These are phyloP conservation scores for Euclidia mi DNA, from an alignment of 2,888 invertebrate species.

Conservation along the genomic window DNA sequence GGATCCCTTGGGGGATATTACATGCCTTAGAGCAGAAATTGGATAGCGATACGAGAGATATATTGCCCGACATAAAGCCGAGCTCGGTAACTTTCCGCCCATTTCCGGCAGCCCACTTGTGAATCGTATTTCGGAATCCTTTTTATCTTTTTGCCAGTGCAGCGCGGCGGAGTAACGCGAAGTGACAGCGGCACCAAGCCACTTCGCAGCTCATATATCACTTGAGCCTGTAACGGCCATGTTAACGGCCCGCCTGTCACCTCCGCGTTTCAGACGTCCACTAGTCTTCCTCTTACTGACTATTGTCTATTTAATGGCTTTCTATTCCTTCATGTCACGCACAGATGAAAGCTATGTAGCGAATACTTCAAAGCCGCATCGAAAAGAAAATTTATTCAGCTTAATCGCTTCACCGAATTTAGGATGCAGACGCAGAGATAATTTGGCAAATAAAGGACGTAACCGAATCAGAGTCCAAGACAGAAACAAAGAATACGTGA, in stretches of 20 bases:
- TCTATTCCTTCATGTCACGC: constrained; percentile 62
- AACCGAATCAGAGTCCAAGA: constrained; percentile 32
- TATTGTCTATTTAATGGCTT: constrained; percentile 69
- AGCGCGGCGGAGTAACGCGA: constrained; percentile 79
- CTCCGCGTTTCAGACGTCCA: constrained; percentile 78
- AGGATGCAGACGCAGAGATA: constrained; percentile 26
- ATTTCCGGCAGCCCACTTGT: constrained; percentile 88
- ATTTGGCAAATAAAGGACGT: constrained; percentile 31
- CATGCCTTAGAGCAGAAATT: constrained; percentile 88
- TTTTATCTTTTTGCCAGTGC: constrained; percentile 87
- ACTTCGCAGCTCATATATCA: constrained; percentile 89
- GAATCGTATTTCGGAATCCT: constrained; percentile 88
- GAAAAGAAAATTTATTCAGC: too few species aligned
- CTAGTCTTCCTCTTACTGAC: constrained; percentile 62
- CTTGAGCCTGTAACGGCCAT: constrained; percentile 82
- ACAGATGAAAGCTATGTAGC: constrained; percentile 36
- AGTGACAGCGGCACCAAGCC: constrained; percentile 87
- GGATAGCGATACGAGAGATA: constrained; percentile 88
- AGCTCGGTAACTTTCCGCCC: constrained; percentile 86
- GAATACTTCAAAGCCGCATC: constrained; percentile 3
- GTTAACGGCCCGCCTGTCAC: constrained; percentile 87
- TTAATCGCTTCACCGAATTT: constrained; percentile 18
- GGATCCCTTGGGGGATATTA: constrained; percentile 82
- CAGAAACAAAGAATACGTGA: constrained; percentile 52
- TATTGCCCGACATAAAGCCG: constrained; percentile 87